Evolutionary conservation across 1,140 invertebrate genomes (phyloP).

Genomic region (Ganaspis sp.): DNA sequence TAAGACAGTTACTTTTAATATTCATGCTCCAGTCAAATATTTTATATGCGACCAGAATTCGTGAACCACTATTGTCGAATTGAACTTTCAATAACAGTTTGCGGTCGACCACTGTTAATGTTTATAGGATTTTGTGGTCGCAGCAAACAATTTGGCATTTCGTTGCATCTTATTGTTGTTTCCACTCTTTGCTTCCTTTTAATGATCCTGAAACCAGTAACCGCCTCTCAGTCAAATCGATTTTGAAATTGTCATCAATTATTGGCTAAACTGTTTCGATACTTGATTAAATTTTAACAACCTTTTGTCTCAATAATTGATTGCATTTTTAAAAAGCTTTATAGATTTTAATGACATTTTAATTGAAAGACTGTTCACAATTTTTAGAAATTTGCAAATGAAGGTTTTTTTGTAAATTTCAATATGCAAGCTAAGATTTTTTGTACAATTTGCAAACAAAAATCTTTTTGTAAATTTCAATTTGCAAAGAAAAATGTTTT

Average conservation of each 20-base stretch:
- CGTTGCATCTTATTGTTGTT: constrained; percentile 46
- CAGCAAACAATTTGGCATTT: constrained; percentile 64
- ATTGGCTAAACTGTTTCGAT: background rate
- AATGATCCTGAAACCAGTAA: background rate
- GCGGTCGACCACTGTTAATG: constrained; percentile 70
- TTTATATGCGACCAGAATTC: background rate
- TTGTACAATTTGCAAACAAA: no score
- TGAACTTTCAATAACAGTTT: constrained; percentile 69
- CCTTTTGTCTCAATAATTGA: no score
- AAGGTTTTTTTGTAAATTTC: no score
- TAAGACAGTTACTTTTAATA: background rate
- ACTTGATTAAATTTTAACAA: no score
- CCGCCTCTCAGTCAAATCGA: background rate
- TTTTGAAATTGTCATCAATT: background rate
- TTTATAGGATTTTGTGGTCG: constrained; percentile 70
- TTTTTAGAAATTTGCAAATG: no score
- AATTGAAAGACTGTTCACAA: no score
- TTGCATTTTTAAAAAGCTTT: no score
- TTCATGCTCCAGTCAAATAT: background rate
- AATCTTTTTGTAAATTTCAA: no score
- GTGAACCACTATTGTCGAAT: constrained; percentile 56
- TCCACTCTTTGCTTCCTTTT: background rate
- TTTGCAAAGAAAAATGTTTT: no score
- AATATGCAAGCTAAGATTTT: no score
- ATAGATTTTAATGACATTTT: no score